Percentiles rank a stretch among this genome's conserved stretches.
Conservation (phyloP, 2,888 invertebrate genomes). For the Branchipolynoe longqiensis region DNA sequence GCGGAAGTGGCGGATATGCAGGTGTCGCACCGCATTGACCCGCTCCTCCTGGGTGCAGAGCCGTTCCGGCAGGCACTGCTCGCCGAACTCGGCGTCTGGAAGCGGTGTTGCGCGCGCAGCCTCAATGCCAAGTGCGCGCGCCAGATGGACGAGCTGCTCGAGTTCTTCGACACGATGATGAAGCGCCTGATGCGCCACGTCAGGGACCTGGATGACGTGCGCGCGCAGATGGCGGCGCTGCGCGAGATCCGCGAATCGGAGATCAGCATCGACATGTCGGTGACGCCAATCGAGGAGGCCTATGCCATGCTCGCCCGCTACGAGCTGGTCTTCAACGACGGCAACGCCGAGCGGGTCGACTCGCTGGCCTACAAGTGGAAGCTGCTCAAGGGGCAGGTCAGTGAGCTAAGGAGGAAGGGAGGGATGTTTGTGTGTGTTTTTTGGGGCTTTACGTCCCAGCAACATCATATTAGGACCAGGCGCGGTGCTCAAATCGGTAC, state of each 20-base stretch:
- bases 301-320: conserved; percentile 94
- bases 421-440: no score
- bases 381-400: conserved; percentile 84
- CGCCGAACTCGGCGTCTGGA: conserved; percentile 84
- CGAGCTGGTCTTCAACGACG: conserved; percentile 92
- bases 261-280: conserved; percentile 95
- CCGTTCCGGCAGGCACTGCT: conserved; percentile 91
- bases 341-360: conserved; percentile 95
- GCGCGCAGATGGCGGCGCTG: conserved; percentile 95
- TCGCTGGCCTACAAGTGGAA: conserved; percentile 94
- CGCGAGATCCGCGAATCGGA: conserved; percentile 95
- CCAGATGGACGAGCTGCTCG: conserved; percentile 85
- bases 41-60: conserved; percentile 81
- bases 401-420: no score
- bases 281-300: conserved; percentile 97
- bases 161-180: conserved; percentile 95
- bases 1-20: conserved; percentile 80
- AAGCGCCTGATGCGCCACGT: conserved; percentile 91
- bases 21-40: conserved; percentile 78
- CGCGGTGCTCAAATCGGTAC: no score
- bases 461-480: no score
- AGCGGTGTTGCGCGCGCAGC: conserved; percentile 80
- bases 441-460: no score
- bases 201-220: conserved; percentile 95
- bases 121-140: conserved; percentile 81